These are phyloP conservation scores for Villa cingulata DNA, from an alignment of 2,888 invertebrate genomes.

Conservation along the genomic window DNA sequence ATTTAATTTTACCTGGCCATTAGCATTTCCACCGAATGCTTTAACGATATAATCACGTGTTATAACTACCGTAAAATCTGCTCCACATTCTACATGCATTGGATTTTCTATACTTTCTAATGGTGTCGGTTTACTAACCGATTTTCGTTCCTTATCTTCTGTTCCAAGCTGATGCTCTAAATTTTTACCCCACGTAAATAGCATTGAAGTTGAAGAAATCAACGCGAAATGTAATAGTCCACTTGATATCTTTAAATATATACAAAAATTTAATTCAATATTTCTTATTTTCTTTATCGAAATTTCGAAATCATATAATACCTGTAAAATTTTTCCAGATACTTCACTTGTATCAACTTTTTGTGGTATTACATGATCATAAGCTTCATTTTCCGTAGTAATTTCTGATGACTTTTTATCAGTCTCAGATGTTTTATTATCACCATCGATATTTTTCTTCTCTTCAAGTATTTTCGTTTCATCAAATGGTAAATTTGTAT, in stretches of 20 bases:
- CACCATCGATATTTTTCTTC: too few relatives aligned
- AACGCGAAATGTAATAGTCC: slow-evolving; percentile 76
- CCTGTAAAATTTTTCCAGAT: slow-evolving; percentile 48
- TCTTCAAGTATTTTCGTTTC: too few relatives aligned
- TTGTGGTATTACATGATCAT: slow-evolving; percentile 45
- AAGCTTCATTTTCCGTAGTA: slow-evolving; percentile 15
- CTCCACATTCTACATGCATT: slow-evolving; percentile 34
- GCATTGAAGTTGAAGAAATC: slow-evolving; percentile 51
- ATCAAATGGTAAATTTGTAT: too few relatives aligned
- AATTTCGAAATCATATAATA: slow-evolving; percentile 23
- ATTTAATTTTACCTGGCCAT: slow-evolving; percentile 31
- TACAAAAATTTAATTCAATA: not conserved
- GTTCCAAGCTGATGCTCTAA: slow-evolving; percentile 76
- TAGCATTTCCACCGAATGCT: slow-evolving; percentile 35
- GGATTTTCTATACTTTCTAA: slow-evolving; percentile 31
- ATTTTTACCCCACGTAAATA: slow-evolving; percentile 80
- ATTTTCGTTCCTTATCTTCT: slow-evolving; percentile 32
- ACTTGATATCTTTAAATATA: slow-evolving; percentile 40
- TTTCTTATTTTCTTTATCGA: not conserved
- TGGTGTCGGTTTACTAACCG: slow-evolving; percentile 28
- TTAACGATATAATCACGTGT: slow-evolving; percentile 31
- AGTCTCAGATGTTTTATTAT: not conserved
- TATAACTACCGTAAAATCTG: slow-evolving; percentile 36
- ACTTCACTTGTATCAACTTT: slow-evolving; percentile 49
- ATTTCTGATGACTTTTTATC: not conserved